A percentile compares a stretch with the other conserved stretches of the same genome.
Conservation (phyloP, 1,140 invertebrate genomes). For the Heliconius hewitsoni region DNA sequence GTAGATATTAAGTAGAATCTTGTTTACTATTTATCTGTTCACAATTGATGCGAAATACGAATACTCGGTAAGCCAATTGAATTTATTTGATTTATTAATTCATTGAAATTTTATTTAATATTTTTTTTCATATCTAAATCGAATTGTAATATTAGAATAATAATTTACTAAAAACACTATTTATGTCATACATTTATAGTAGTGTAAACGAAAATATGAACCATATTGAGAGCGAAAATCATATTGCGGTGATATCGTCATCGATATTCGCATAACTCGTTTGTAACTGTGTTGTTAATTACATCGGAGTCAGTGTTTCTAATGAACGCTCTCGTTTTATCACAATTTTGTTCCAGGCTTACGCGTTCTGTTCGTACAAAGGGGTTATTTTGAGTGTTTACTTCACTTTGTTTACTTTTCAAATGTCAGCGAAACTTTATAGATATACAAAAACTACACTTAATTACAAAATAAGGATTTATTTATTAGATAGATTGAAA, state of each 20-base stretch:
- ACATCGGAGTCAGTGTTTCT: conserved; percentile 15
- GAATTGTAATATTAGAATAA: too few relatives aligned
- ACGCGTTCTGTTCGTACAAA: background rate
- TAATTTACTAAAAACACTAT: background rate
- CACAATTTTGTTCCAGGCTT: background rate
- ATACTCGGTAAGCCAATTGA: too few relatives aligned
- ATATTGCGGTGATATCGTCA: conserved; percentile 33
- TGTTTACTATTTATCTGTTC: background rate
- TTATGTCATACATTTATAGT: background rate
- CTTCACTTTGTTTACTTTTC: background rate
- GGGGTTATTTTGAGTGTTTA: too few relatives aligned
- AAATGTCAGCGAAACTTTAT: background rate
- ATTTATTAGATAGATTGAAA: background rate
- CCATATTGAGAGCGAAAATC: conserved; percentile 21
- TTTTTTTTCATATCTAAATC: too few relatives aligned
- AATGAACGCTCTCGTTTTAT: conserved; percentile 7
- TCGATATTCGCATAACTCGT: conserved; percentile 32
- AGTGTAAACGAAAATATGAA: background rate
- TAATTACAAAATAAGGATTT: background rate
- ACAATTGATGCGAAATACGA: background rate
- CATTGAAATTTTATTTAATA: too few relatives aligned
- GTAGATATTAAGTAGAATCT: background rate
- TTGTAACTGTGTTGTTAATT: conserved; percentile 33
- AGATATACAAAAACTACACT: background rate
- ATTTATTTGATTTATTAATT: too few relatives aligned